Evolutionary conservation across 2,888 invertebrate species (phyloP).

Genomic region (Harpalus rufipes): DNA sequence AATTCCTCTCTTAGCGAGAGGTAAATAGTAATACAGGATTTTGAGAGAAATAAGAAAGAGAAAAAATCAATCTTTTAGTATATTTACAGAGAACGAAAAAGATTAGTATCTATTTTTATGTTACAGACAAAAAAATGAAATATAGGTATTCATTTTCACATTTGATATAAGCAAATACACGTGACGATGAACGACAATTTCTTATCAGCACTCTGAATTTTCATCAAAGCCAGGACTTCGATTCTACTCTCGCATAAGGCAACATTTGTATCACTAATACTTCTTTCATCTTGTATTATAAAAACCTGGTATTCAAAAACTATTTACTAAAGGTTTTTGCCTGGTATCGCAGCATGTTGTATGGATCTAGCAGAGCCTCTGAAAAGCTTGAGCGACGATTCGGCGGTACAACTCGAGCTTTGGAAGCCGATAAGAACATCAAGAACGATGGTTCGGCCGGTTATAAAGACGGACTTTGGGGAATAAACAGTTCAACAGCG

Average conservation of each 20-base stretch:
- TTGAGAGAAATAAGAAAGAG: no score
- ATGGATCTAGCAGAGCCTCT: background rate
- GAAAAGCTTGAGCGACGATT: slow-evolving; percentile 19
- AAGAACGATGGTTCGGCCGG: slow-evolving; percentile 55
- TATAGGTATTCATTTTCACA: no score
- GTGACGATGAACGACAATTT: no score
- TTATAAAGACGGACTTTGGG: slow-evolving; percentile 65
- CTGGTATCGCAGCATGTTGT: slow-evolving; percentile 24
- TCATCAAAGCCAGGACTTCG: slow-evolving; percentile 14
- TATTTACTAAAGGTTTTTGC: slow-evolving; percentile 35
- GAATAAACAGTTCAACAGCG: slow-evolving; percentile 65
- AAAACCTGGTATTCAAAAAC: slow-evolving; percentile 20
- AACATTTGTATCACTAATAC: background rate
- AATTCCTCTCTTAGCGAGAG: no score
- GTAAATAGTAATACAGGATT: no score
- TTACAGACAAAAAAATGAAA: no score
- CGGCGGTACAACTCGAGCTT: slow-evolving; percentile 4
- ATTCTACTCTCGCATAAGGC: background rate
- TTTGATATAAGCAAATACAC: no score
- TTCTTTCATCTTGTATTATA: slow-evolving; percentile 6
- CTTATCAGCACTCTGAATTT: background rate
- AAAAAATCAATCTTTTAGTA: no score
- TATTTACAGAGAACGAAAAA: no score
- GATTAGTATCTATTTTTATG: no score
- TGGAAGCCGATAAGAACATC: slow-evolving; percentile 60